A percentile compares a stretch with the other conserved stretches of the same genome.
phyloP scores from a whole-genome alignment of 35 echinoderm and acorn worm genomes.

The Diadema setosum region DNA sequence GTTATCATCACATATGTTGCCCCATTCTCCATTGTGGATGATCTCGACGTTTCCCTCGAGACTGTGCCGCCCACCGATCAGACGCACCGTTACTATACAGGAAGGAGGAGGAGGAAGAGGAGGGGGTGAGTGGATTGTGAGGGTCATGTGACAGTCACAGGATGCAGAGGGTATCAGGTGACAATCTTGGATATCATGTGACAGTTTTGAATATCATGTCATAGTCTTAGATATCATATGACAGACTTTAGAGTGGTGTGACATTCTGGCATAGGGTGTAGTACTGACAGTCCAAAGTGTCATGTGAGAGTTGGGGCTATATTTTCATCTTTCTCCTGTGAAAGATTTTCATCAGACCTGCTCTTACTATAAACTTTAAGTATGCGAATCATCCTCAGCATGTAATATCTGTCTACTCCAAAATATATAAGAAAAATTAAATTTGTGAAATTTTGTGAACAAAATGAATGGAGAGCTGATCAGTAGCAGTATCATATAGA shows the following conservation, averaged over 20 bases:
- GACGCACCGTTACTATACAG: conserved; percentile 43
- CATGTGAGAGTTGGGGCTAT: no score
- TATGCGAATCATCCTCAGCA: no score
- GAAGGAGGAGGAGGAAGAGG: background rate
- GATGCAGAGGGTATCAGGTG: background rate
- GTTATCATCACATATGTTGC: conserved; percentile 74
- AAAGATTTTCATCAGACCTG: no score
- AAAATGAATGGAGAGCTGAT: no score
- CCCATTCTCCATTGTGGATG: conserved; percentile 43
- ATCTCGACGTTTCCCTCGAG: conserved; percentile 77
- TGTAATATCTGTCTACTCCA: no score
- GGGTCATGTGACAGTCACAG: background rate
- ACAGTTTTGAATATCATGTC: background rate
- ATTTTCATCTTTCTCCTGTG: no score
- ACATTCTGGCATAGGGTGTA: no score
- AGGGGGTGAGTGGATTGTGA: background rate
- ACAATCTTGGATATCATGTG: background rate
- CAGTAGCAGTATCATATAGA: no score
- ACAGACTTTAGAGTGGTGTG: background rate
- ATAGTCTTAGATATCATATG: background rate
- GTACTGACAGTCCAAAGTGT: no score
- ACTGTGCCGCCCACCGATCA: background rate
- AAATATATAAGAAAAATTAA: no score
- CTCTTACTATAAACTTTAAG: no score
- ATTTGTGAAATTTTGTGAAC: no score